phyloP scores from a whole-genome alignment of 2,888 invertebrate genomes.

The Xylocampa areola region DNA sequence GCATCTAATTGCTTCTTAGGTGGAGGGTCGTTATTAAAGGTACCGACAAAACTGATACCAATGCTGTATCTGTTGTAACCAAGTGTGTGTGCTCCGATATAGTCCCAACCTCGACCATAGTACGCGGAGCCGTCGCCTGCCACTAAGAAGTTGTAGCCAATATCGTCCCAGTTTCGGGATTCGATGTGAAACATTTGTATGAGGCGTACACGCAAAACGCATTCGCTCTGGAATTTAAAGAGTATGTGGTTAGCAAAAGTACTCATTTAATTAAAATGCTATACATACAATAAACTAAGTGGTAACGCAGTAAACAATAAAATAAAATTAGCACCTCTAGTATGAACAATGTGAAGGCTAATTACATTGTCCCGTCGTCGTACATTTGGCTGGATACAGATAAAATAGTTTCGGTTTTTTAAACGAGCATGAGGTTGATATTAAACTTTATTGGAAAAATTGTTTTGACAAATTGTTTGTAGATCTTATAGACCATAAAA shows the following conservation, averaged over 20 bases:
- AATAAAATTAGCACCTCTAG: too few species aligned
- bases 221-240: slow-evolving; percentile 85
- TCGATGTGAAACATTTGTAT: slow-evolving; percentile 93
- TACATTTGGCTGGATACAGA: too few species aligned
- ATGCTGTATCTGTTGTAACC: slow-evolving; percentile 92
- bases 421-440: too few species aligned
- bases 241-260: background rate
- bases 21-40: slow-evolving; percentile 89
- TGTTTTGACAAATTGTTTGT: too few species aligned
- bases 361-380: too few species aligned
- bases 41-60: slow-evolving; percentile 93
- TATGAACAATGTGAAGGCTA: too few species aligned
- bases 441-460: too few species aligned
- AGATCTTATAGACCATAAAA: too few species aligned
- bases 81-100: slow-evolving; percentile 92
- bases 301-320: too few species aligned
- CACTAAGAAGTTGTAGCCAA: slow-evolving; percentile 94
- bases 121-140: slow-evolving; percentile 94
- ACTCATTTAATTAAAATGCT: background rate
- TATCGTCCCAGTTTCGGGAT: slow-evolving; percentile 91
- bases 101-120: slow-evolving; percentile 93
- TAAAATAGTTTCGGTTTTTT: too few species aligned
- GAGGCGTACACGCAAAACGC: slow-evolving; percentile 89
- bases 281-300: background rate
- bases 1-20: slow-evolving; percentile 90